phyloP scores from a whole-genome alignment of 2,888 invertebrate species.

The Sabatieria punctata region DNA sequence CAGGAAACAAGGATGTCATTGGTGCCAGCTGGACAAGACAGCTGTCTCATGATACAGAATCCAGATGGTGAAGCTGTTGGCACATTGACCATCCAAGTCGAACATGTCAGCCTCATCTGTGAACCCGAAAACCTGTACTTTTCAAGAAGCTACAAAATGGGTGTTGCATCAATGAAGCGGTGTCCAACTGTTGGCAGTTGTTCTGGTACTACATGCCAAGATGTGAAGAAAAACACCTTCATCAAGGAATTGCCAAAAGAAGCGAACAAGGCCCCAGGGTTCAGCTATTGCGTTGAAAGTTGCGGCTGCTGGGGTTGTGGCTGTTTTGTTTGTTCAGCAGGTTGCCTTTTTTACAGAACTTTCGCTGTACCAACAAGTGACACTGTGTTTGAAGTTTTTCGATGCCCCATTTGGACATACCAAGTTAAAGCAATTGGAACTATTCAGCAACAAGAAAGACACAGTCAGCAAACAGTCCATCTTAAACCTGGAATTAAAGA shows the following conservation, averaged over 20 bases:
- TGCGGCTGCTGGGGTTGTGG: slow-evolving; percentile 2
- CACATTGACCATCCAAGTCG: not conserved
- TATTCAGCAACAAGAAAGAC: too few relatives aligned
- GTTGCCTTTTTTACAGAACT: slow-evolving; percentile 1
- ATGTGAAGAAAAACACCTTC: too few relatives aligned
- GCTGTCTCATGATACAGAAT: not conserved
- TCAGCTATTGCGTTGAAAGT: not conserved
- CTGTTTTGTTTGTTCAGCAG: not conserved
- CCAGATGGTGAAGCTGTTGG: not conserved
- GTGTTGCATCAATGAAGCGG: not conserved
- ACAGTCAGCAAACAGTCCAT: too few relatives aligned
- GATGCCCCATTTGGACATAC: not conserved
- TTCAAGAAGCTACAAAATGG: not conserved
- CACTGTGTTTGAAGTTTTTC: not conserved
- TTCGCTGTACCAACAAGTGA: too few relatives aligned
- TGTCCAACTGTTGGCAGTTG: not conserved
- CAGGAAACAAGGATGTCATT: not conserved
- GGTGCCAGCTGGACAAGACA: not conserved
- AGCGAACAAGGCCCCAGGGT: not conserved
- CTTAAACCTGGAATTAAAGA: too few relatives aligned
- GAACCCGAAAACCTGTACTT: not conserved
- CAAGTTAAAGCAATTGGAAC: too few relatives aligned
- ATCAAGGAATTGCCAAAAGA: not conserved
- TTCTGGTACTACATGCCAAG: too few relatives aligned
- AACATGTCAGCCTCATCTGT: not conserved